phyloP scores from a whole-genome alignment of 1,140 invertebrate species.

The Drosophila subobscura region DNA sequence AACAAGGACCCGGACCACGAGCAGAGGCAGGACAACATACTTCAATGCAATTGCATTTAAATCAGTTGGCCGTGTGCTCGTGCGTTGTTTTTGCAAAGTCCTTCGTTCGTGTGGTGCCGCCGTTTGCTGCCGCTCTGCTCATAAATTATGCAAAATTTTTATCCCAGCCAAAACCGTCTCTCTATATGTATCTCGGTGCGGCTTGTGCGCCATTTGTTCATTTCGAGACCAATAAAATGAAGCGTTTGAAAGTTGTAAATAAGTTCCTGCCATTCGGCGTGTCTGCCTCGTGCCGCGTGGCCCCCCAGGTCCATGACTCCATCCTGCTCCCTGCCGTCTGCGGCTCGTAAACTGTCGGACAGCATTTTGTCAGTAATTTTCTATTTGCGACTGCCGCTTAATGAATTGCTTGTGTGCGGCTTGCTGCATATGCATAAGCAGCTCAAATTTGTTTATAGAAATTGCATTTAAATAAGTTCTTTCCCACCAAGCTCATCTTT shows the following conservation, averaged over 20 bases:
- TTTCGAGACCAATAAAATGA: slow-evolving; percentile 83
- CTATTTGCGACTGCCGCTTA: slow-evolving; percentile 63
- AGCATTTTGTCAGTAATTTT: slow-evolving; percentile 70
- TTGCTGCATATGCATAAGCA: slow-evolving; percentile 70
- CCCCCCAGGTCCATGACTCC: slow-evolving; percentile 10
- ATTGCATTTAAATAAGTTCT: slow-evolving; percentile 70
- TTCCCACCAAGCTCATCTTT: slow-evolving; percentile 16
- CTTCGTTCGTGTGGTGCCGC: slow-evolving; percentile 62
- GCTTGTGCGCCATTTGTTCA: slow-evolving; percentile 77
- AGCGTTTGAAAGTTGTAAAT: slow-evolving; percentile 80
- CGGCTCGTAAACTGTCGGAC: slow-evolving; percentile 70
- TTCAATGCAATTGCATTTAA: slow-evolving; percentile 78
- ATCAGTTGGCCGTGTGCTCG: slow-evolving; percentile 61
- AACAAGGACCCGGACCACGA: no score
- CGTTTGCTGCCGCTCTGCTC: slow-evolving; percentile 46
- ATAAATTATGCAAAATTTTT: slow-evolving; percentile 83
- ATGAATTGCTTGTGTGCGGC: slow-evolving; percentile 77
- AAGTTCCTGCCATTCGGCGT: slow-evolving; percentile 67
- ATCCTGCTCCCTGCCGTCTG: slow-evolving; percentile 26
- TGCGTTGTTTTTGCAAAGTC: slow-evolving; percentile 53
- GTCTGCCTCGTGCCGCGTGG: slow-evolving; percentile 62
- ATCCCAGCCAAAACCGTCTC: slow-evolving; percentile 34
- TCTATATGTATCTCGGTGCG: slow-evolving; percentile 25
- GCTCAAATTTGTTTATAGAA: slow-evolving; percentile 50
- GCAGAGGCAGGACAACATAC: slow-evolving; percentile 45